A percentile compares a stretch with the other conserved stretches of the same genome.
These are phyloP conservation scores for Arvicanthis niloticus DNA, from an alignment of 2,113 vertebrate species.

Conservation along the genomic window DNA sequence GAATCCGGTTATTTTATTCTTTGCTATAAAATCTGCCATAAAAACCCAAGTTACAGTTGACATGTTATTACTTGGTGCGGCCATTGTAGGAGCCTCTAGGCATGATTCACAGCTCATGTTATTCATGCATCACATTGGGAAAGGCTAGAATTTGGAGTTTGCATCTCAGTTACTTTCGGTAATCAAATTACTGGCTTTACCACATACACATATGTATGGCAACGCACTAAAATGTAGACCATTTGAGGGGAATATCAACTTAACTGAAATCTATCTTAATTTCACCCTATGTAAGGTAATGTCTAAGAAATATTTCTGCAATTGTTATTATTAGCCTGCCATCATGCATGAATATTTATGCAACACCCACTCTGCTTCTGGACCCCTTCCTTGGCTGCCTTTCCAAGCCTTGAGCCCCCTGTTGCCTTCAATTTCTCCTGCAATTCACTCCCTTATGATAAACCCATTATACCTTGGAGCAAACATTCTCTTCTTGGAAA, in stretches of 20 bases:
- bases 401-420: background rate
- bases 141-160: background rate
- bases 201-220: constrained; percentile 33
- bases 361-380: background rate
- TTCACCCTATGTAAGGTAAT: constrained; percentile 47
- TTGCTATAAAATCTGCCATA: constrained; percentile 72
- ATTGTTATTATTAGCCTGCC: constrained; percentile 24
- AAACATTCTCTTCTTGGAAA: constrained; percentile 45
- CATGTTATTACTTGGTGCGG: constrained; percentile 68
- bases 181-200: constrained; percentile 69
- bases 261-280: constrained; percentile 57
- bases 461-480: background rate
- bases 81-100: constrained; percentile 21
- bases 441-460: constrained; percentile 12
- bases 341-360: constrained; percentile 9
- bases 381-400: constrained; percentile 9
- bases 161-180: constrained; percentile 57
- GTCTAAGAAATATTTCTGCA: constrained; percentile 23
- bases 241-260: constrained; percentile 55
- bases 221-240: constrained; percentile 25
- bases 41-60: constrained; percentile 71
- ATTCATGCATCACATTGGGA: constrained; percentile 41
- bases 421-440: background rate
- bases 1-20: constrained; percentile 52
- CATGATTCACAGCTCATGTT: constrained; percentile 29